Evolutionary conservation across 2,797 vertebrate species (phyloP).

Genomic region (Enteromius radiatus): DNA sequence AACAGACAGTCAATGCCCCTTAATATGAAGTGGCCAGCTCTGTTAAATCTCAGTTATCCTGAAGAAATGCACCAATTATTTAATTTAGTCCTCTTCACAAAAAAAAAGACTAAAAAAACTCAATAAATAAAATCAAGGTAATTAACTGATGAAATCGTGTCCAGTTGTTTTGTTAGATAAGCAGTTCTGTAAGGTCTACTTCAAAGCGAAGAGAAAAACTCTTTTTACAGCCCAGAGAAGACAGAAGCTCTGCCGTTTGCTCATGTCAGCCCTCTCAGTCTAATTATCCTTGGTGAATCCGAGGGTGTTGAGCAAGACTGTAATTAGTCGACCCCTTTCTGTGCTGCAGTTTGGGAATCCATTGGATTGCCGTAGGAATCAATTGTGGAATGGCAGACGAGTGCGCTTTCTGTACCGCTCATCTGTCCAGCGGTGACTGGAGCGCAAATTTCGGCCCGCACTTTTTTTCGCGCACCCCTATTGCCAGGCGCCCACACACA

Average conservation of each 20-base stretch:
- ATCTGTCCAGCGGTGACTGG: constrained; percentile 16
- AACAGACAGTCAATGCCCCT: constrained; percentile 45
- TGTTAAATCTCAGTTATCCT: background rate
- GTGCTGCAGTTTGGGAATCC: constrained; percentile 52
- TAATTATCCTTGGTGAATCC: constrained; percentile 68
- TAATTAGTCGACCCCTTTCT: constrained; percentile 68
- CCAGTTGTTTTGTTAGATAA: background rate
- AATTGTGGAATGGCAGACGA: constrained; percentile 58
- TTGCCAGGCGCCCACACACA: constrained; percentile 55
- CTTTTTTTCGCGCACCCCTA: constrained; percentile 30
- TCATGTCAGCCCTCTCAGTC: constrained; percentile 58
- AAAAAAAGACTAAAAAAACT: too few species aligned
- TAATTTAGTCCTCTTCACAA: background rate
- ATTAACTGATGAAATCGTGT: background rate
- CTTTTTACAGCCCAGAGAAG: constrained; percentile 49
- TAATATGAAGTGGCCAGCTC: constrained; percentile 17
- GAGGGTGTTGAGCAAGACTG: constrained; percentile 62
- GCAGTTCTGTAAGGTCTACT: background rate
- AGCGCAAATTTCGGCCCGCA: constrained; percentile 17
- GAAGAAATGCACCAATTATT: background rate
- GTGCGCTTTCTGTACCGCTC: constrained; percentile 56
- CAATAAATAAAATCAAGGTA: background rate
- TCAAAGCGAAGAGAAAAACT: constrained; percentile 17
- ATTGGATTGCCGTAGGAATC: constrained; percentile 62
- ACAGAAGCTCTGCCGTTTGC: constrained; percentile 62